Evolutionary conservation across 2,888 invertebrate genomes (phyloP).

Genomic region (Drosophila borborema): DNA sequence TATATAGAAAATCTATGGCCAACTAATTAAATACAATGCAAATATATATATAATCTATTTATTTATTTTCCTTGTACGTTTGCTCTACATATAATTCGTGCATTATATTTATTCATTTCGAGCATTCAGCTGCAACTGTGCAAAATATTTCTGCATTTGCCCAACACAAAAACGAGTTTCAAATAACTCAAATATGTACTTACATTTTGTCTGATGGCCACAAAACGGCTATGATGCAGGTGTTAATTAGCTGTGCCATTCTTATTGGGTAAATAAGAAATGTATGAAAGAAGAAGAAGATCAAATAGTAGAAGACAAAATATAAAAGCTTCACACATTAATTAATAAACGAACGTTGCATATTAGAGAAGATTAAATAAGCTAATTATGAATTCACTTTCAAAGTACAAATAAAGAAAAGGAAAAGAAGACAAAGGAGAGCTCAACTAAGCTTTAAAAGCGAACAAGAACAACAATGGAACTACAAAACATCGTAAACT

Average conservation of each 20-base stretch:
- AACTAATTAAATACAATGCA: too few species aligned
- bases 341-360: slow-evolving; percentile 48
- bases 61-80: background rate
- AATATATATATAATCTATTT: too few species aligned
- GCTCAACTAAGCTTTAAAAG: slow-evolving; percentile 22
- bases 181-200: background rate
- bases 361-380: slow-evolving; percentile 32
- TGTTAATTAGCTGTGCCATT: slow-evolving; percentile 44
- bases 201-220: slow-evolving; percentile 3
- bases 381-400: slow-evolving; percentile 74
- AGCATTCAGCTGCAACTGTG: background rate
- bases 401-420: slow-evolving; percentile 30
- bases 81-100: background rate
- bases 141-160: background rate
- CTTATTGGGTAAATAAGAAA: background rate
- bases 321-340: slow-evolving; percentile 61
- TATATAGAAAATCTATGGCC: too few species aligned
- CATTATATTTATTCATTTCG: background rate
- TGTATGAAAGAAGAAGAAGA: slow-evolving; percentile 5
- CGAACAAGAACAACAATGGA: slow-evolving; percentile 13
- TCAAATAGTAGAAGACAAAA: slow-evolving; percentile 1
- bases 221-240: slow-evolving; percentile 27
- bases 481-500: slow-evolving; percentile 52
- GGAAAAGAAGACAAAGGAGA: background rate
- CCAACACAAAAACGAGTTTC: slow-evolving; percentile 23